phyloP scores from a whole-genome alignment of 2,113 vertebrate species.

The Cervus canadensis region DNA sequence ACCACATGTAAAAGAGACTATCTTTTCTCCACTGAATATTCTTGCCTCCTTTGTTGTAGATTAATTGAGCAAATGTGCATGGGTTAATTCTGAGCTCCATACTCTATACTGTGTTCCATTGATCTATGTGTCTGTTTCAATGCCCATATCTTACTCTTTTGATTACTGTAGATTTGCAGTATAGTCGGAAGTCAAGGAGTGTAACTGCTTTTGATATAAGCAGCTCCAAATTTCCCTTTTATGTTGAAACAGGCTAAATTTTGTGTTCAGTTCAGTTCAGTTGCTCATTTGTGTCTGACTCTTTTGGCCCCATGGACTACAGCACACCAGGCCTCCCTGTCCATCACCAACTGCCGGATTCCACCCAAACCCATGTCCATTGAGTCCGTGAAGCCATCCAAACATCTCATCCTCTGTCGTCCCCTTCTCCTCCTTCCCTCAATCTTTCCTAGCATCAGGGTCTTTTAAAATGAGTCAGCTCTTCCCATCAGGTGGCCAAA shows the following conservation, averaged over 20 bases:
- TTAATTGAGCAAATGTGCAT: neutral
- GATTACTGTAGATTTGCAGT: neutral
- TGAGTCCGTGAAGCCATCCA: neutral
- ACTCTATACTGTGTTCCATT: neutral
- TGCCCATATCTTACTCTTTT: neutral
- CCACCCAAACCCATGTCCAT: neutral
- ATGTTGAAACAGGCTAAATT: neutral
- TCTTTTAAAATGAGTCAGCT: neutral
- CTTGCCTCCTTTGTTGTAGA: neutral
- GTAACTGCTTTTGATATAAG: neutral
- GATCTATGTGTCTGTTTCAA: neutral
- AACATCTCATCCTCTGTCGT: neutral
- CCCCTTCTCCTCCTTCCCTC: neutral
- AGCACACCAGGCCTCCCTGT: neutral
- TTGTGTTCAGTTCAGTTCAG: neutral
- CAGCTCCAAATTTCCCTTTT: neutral
- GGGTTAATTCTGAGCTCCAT: neutral
- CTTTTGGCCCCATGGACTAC: neutral
- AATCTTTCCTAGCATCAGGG: neutral
- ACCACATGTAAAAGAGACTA: neutral
- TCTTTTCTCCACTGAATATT: neutral
- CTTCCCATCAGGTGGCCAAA: neutral
- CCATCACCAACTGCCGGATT: fast-evolving
- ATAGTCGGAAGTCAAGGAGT: neutral
- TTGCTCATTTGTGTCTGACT: neutral